Conservation (phyloP, 2,113 vertebrate genomes). For the Xenopus borealis region DNA sequence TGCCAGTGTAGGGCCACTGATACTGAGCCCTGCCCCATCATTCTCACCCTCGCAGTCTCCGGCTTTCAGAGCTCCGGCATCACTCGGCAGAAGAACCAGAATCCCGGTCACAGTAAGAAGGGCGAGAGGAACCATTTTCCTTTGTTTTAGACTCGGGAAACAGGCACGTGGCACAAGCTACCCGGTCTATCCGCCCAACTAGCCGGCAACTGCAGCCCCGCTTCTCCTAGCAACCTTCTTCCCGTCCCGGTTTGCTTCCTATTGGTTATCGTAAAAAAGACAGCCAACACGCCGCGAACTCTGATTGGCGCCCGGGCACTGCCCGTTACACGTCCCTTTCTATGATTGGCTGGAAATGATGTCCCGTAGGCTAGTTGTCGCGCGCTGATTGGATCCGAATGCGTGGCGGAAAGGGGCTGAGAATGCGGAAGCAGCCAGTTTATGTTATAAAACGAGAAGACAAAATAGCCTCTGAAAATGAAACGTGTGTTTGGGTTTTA, state of each 20-base stretch:
- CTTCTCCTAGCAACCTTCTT: constrained; percentile 26
- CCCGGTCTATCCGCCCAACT: not conserved
- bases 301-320: not conserved
- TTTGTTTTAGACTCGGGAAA: not conserved
- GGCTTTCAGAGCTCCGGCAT: not conserved
- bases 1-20: too few species aligned
- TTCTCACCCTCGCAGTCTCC: constrained; percentile 3
- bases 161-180: not conserved
- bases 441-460: too few species aligned
- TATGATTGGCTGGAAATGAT: not conserved
- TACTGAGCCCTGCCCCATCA: not conserved
- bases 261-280: not conserved
- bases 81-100: constrained; percentile 7
- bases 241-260: constrained; percentile 1
- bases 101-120: constrained; percentile 19
- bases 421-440: constrained; percentile 6
- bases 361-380: constrained; percentile 26
- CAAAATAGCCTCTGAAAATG: too few species aligned
- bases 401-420: not conserved
- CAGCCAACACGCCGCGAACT: constrained; percentile 10
- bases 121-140: not conserved
- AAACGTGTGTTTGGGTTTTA: too few species aligned
- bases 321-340: constrained; percentile 16
- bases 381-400: constrained; percentile 7
- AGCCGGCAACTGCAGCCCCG: constrained; percentile 24